Conservation (phyloP, 2,797 vertebrate species). For the Hemibagrus guttatus region DNA sequence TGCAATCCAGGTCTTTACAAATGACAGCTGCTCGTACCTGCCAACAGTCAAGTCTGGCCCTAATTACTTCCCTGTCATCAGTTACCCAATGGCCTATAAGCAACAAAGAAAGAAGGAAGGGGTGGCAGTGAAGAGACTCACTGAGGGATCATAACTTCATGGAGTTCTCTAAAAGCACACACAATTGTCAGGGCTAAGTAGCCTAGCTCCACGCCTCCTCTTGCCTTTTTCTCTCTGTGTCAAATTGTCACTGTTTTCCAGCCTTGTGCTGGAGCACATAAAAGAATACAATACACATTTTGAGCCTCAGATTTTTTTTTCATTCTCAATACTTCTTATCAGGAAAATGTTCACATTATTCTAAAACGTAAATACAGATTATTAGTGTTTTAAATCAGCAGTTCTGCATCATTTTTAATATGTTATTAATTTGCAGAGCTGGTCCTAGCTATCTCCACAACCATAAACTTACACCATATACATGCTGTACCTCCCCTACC, state of each 20-base stretch:
- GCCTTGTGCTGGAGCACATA: not conserved
- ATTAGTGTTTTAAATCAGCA: not conserved
- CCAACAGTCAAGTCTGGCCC: slow-evolving; percentile 61
- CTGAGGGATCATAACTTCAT: slow-evolving; percentile 60
- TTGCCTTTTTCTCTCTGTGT: not conserved
- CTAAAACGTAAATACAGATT: not conserved
- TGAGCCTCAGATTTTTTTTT: not conserved
- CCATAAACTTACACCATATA: not conserved
- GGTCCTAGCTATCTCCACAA: not conserved
- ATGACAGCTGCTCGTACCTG: slow-evolving; percentile 65
- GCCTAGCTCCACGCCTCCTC: slow-evolving; percentile 27
- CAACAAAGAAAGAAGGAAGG: slow-evolving; percentile 54
- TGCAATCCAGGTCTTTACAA: slow-evolving; percentile 49
- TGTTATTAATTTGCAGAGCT: not conserved
- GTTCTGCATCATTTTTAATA: not conserved
- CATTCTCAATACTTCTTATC: not conserved
- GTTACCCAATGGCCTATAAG: slow-evolving; percentile 58
- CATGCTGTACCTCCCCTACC: not conserved
- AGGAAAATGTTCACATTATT: not conserved
- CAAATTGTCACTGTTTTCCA: slow-evolving; percentile 12
- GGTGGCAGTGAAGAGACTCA: slow-evolving; percentile 51
- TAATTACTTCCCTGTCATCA: slow-evolving; percentile 68
- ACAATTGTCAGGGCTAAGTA: slow-evolving; percentile 57
- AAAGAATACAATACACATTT: not conserved
- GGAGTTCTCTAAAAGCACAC: slow-evolving; percentile 53